Conservation (phyloP, 2,797 vertebrate species). For the Rousettus madagascariensis region DNA sequence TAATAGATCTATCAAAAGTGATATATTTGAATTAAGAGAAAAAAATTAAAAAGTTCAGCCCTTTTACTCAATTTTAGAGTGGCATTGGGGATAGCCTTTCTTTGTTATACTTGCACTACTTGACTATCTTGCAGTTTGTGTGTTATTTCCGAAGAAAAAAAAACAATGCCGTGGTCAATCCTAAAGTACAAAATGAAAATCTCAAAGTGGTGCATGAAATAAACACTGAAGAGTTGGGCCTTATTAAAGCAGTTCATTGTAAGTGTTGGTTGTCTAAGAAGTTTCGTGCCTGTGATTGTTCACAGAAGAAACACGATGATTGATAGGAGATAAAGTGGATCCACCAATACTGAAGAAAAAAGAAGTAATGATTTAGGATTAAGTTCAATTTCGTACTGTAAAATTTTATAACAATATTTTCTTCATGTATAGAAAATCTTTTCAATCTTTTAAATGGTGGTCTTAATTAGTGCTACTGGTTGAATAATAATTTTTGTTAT, state of each 20-base stretch:
- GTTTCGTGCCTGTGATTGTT: slow-evolving; percentile 94
- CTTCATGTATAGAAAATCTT: not conserved
- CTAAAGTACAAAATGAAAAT: slow-evolving; percentile 95
- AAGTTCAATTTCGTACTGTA: not conserved
- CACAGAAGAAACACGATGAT: slow-evolving; percentile 94
- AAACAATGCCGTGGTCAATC: slow-evolving; percentile 90
- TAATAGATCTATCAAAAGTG: not conserved
- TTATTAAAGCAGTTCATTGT: slow-evolving; percentile 91
- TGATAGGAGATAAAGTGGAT: slow-evolving; percentile 92
- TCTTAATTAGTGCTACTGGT: slow-evolving; percentile 61
- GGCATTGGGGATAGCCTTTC: slow-evolving; percentile 91
- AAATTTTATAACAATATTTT: not conserved
- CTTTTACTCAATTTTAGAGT: slow-evolving; percentile 86
- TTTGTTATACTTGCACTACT: slow-evolving; percentile 90
- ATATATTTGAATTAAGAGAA: not conserved
- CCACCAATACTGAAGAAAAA: slow-evolving; percentile 95
- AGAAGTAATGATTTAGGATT: slow-evolving; percentile 78
- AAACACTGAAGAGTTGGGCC: slow-evolving; percentile 91
- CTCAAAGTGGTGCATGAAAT: slow-evolving; percentile 95
- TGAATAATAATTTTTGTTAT: slow-evolving; percentile 56
- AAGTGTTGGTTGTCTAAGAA: slow-evolving; percentile 94
- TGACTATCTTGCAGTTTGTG: slow-evolving; percentile 91
- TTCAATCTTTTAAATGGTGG: not conserved
- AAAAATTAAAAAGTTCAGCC: not conserved
- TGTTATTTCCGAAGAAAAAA: slow-evolving; percentile 85